Conservation (phyloP, 2,797 vertebrate genomes). For the Thamnophis elegans region DNA sequence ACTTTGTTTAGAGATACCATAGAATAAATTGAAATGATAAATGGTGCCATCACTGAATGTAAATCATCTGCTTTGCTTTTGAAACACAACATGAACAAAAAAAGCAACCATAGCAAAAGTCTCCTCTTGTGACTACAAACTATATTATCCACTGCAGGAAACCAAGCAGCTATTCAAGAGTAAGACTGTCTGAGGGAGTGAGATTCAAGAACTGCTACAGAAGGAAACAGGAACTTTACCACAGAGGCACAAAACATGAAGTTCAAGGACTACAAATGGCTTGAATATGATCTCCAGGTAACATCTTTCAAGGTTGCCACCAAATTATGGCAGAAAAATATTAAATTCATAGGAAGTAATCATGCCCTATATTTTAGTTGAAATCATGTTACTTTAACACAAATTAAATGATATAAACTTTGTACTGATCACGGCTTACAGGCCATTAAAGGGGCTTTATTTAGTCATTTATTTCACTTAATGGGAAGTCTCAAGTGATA, state of each 20-base stretch:
- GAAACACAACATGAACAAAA: conserved; percentile 7
- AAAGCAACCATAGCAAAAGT: background rate
- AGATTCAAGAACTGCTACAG: background rate
- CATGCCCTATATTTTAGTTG: background rate
- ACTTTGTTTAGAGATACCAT: conserved; percentile 24
- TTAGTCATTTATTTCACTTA: background rate
- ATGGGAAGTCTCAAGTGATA: background rate
- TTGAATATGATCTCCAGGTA: background rate
- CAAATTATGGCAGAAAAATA: background rate
- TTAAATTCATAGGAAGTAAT: background rate
- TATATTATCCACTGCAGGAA: background rate
- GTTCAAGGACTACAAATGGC: background rate
- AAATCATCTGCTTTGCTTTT: conserved; percentile 8
- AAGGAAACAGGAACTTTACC: background rate
- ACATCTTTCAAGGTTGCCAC: background rate
- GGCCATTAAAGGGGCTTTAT: background rate
- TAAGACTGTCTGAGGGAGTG: background rate
- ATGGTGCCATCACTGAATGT: conserved; percentile 19
- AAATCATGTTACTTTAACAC: background rate
- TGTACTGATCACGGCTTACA: background rate
- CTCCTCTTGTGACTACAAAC: conserved; percentile 9
- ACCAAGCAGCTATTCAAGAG: background rate
- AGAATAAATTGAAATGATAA: conserved; percentile 27
- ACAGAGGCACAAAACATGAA: background rate
- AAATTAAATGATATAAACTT: background rate